Conservation (phyloP, 2,797 vertebrate genomes). For the Centropyge bicolor region DNA sequence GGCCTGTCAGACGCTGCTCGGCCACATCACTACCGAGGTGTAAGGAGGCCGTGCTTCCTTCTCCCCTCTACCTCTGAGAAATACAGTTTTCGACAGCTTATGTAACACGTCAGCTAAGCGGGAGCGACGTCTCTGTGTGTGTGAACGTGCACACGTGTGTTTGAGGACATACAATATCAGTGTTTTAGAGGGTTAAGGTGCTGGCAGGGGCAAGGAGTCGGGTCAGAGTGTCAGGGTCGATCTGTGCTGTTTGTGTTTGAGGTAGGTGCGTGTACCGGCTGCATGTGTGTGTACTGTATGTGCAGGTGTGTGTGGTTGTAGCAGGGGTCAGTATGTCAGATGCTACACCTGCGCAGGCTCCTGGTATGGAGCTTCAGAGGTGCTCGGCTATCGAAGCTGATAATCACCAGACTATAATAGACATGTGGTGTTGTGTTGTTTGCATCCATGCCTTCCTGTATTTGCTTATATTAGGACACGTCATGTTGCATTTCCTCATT, state of each 20-base stretch:
- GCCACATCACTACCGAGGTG: slow-evolving; percentile 49
- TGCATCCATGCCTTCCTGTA: not conserved
- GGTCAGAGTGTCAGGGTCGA: slow-evolving; percentile 70
- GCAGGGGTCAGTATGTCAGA: slow-evolving; percentile 62
- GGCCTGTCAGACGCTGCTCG: slow-evolving; percentile 42
- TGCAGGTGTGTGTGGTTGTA: slow-evolving; percentile 18
- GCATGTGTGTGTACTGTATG: not conserved
- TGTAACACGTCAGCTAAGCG: slow-evolving; percentile 75
- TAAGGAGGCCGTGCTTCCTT: slow-evolving; percentile 54
- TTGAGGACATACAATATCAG: slow-evolving; percentile 61
- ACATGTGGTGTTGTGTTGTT: not conserved
- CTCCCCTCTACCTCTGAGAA: slow-evolving; percentile 52
- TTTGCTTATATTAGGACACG: not conserved
- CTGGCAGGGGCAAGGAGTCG: slow-evolving; percentile 64
- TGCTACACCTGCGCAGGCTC: slow-evolving; percentile 20
- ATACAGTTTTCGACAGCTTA: slow-evolving; percentile 74
- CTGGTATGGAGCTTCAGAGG: slow-evolving; percentile 7
- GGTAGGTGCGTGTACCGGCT: not conserved
- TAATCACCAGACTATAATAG: not conserved
- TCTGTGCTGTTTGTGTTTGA: slow-evolving; percentile 45
- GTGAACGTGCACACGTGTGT: slow-evolving; percentile 30
- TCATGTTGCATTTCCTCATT: not conserved
- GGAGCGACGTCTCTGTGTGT: slow-evolving; percentile 59
- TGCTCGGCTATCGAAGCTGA: slow-evolving; percentile 10
- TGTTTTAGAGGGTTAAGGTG: slow-evolving; percentile 63